Evolutionary conservation across 2,797 vertebrate genomes (phyloP).

Genomic region (Epinephelus malabaricus): DNA sequence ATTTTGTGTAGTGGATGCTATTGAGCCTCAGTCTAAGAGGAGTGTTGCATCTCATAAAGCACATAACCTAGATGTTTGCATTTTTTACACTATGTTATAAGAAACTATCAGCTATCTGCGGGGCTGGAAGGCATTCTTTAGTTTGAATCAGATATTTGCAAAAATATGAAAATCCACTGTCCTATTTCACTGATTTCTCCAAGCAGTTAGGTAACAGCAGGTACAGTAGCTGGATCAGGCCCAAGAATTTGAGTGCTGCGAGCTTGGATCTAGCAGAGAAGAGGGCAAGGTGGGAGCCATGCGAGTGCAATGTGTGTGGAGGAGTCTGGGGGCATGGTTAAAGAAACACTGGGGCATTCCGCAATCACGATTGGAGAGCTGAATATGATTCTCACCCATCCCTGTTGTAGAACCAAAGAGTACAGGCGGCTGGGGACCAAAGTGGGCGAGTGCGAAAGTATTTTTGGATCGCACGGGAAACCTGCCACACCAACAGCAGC

Average conservation of each 20-base stretch:
- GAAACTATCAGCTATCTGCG: background rate
- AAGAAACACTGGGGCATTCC: slow-evolving; percentile 82
- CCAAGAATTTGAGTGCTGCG: slow-evolving; percentile 74
- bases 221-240: slow-evolving; percentile 79
- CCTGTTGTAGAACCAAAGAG: slow-evolving; percentile 82
- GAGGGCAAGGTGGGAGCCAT: slow-evolving; percentile 78
- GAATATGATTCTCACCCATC: slow-evolving; percentile 82
- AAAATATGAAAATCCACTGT: slow-evolving; percentile 17
- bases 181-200: slow-evolving; percentile 46
- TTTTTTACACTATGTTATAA: slow-evolving; percentile 24
- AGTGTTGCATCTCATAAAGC: slow-evolving; percentile 42
- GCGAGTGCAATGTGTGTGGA: slow-evolving; percentile 72
- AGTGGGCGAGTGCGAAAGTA: slow-evolving; percentile 89
- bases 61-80: slow-evolving; percentile 34
- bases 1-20: slow-evolving; percentile 60
- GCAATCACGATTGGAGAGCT: slow-evolving; percentile 84
- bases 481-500: slow-evolving; percentile 85
- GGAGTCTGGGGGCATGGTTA: slow-evolving; percentile 79
- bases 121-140: slow-evolving; percentile 5
- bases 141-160: slow-evolving; percentile 13
- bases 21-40: slow-evolving; percentile 47
- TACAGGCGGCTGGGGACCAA: slow-evolving; percentile 85
- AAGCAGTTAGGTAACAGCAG: slow-evolving; percentile 83
- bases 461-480: slow-evolving; percentile 89
- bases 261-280: slow-evolving; percentile 74